Evolutionary conservation across 2,113 vertebrate species (phyloP).

Genomic region (Proteles cristata): DNA sequence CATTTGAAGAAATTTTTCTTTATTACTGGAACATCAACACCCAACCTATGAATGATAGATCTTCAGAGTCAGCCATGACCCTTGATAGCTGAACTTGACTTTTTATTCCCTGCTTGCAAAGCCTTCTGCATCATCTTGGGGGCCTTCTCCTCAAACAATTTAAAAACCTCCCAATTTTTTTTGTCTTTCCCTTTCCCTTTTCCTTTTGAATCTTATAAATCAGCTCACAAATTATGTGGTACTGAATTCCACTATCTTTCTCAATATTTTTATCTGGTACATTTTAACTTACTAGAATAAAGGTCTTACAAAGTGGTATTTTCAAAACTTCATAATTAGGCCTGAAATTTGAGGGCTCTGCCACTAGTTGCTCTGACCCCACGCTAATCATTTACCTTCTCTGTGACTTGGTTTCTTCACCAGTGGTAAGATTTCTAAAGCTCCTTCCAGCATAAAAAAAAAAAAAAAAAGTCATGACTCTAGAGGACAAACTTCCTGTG

Average conservation of each 20-base stretch:
- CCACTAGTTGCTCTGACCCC: background rate
- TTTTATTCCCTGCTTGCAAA: background rate
- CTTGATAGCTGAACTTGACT: background rate
- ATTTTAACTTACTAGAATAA: constrained; percentile 12
- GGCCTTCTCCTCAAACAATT: background rate
- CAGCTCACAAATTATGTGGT: background rate
- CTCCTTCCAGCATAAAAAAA: background rate
- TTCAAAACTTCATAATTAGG: background rate
- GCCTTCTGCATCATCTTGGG: background rate
- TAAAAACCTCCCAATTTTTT: background rate
- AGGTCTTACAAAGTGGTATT: background rate
- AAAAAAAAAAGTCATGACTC: background rate
- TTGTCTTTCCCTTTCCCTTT: background rate
- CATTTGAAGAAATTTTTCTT: background rate
- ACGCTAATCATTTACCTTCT: background rate
- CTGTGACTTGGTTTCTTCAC: constrained; percentile 5
- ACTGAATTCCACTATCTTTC: background rate
- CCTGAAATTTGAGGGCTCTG: background rate
- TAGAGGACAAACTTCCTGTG: background rate
- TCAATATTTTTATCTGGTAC: background rate
- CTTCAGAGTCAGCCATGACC: background rate
- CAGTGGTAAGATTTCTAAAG: background rate
- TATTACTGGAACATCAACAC: background rate
- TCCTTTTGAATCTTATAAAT: background rate
- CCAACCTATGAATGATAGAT: background rate